Evolutionary conservation across 2,113 vertebrate genomes (phyloP), one percentile per base, ranked within the genome.

Genomic region (Arenaria interpres): DNA sequence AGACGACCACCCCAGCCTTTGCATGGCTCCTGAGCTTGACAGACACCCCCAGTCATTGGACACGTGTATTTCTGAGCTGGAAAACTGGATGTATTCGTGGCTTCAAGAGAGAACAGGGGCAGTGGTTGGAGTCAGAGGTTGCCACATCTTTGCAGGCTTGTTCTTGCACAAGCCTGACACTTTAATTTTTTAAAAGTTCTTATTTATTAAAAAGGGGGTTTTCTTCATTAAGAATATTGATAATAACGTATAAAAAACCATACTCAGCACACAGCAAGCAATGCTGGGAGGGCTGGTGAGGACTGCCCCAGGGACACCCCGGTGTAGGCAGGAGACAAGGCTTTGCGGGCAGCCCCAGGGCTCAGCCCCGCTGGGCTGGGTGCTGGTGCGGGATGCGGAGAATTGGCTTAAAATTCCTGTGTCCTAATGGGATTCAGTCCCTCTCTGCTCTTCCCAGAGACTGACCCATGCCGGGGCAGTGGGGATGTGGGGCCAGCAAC

Each of bases 381-480:
- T 16, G 21, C 60, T 54, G 54, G 7, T 2, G 0, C 2, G 0
- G 35, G 14, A 4, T 69, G 25, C 1, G 0, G 27, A 73, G 17
- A 43, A 73, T 56, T 1, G 0, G 11, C 46, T 50, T 43, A 43
- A 72, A 72, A 48, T 23, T 19, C 9, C n/a, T 11, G 8, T 33
- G 19, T 77, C 57, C 71, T 48, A 8, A 46, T 9, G 50, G 15
- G 28, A 14, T 51, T 71, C 1, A 1, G 12, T 63, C 59, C 15
- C 27, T 46, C 45, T 32, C 37, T 3, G 3, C 20, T 51, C 12
- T 28, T 33, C 57, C 53, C 20, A 1, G 1, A 20, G 43, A 27
- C 21, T 27, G 50, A 57, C 16, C 35, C 41, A 3, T 1, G 2
- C 37, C 4, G 7, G 41, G 32, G 12, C 22, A 14, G 41, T 7